Percentiles rank a stretch among this genome's conserved stretches.
phyloP scores from a whole-genome alignment of 2,113 vertebrate genomes.

The Tiliqua scincoides region DNA sequence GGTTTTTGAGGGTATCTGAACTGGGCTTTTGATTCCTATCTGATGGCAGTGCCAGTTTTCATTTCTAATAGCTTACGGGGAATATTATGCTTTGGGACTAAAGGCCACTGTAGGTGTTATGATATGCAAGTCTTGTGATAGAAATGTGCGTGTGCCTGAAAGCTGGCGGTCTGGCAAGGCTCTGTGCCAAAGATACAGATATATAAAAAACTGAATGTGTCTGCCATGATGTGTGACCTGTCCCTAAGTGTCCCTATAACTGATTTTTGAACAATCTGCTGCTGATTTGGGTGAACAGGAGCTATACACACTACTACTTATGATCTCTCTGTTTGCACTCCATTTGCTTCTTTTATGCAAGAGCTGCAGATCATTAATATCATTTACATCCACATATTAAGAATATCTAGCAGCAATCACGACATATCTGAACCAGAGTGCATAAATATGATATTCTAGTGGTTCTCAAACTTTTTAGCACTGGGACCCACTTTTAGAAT shows the following conservation, averaged over 20 bases:
- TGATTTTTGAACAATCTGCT: not conserved
- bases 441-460: no score
- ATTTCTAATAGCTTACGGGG: not conserved
- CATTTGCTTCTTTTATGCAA: not conserved
- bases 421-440: no score
- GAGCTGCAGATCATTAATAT: not conserved
- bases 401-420: no score
- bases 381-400: no score
- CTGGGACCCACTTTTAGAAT: no score
- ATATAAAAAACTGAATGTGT: not conserved
- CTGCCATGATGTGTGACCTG: not conserved
- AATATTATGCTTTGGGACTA: constrained; percentile 10
- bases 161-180: no score
- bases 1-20: constrained; percentile 14
- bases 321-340: not conserved
- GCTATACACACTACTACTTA: not conserved
- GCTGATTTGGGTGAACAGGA: not conserved
- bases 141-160: not conserved
- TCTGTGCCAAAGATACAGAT: not conserved
- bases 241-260: not conserved
- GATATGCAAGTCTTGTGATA: not conserved
- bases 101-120: not conserved
- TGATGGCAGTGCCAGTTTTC: constrained; percentile 1
- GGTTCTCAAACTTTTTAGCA: no score
- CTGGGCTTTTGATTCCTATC: constrained; percentile 8